Conservation (phyloP, 2,888 invertebrate species). For the Cryptus armator region DNA sequence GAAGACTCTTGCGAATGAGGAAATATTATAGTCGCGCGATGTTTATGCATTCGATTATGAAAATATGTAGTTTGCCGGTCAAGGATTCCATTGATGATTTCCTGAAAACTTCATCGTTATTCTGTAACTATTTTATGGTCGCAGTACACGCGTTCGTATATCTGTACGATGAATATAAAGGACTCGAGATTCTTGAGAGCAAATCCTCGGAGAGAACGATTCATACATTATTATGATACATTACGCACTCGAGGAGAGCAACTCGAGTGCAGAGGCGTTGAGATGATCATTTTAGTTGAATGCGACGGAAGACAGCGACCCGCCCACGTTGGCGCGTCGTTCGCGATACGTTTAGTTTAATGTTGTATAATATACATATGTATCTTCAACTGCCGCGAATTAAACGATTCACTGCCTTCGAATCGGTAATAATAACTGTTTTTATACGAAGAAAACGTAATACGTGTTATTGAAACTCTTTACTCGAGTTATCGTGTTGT, state of each 20-base stretch:
- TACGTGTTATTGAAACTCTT: no score
- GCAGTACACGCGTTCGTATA: background rate
- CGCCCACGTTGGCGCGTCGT: background rate
- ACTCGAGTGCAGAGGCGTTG: conserved; percentile 48
- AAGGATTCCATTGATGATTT: conserved; percentile 35
- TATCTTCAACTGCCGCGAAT: no score
- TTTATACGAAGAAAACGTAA: no score
- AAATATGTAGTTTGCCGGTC: conserved; percentile 47
- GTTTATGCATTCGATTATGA: conserved; percentile 50
- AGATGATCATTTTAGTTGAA: conserved; percentile 27
- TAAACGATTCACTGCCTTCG: no score
- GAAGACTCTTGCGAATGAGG: conserved; percentile 1
- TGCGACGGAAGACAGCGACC: conserved; percentile 25
- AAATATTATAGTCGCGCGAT: background rate
- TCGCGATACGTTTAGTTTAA: background rate
- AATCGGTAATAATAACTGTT: no score
- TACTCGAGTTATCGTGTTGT: no score
- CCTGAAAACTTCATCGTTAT: conserved; percentile 38
- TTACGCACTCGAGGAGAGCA: conserved; percentile 34
- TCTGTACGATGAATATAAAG: background rate
- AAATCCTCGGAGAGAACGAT: conserved; percentile 6
- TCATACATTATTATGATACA: conserved; percentile 40
- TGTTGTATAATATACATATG: no score
- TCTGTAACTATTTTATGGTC: background rate
- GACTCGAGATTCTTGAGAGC: background rate